Base-by-base conservation (phyloP, 2,113 vertebrate genomes). In the Sitta europaea region DNA sequence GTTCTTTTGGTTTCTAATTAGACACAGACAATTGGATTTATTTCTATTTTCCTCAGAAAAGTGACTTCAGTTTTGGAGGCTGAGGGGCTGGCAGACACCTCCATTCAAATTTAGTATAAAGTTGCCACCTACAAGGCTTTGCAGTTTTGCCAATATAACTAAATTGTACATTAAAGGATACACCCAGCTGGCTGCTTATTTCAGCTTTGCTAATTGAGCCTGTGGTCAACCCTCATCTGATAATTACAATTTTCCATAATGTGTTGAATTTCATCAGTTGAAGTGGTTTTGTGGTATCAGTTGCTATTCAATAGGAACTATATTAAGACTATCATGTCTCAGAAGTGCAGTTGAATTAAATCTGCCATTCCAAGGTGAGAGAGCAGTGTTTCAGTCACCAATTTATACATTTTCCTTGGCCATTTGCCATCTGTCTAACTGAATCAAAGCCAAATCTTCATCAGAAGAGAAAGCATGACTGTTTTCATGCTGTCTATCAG, bases 361-460 rank as follows among this genome's bases (percentile, higher is more conserved):
- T 75, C 66, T 79, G 42, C 57, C 75, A 65, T 89, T 87, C 42
- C 77, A 76, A 95, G 80, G 88, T 92, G 83, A 92, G 86, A 95
- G 71, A 5, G 66, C 47, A 80, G 70, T 42, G 70, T 57, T 92
- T 84, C 9, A 93, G 71, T 47, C 80, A 95, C 65, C 87, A 93
- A 80, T 90, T 63, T 38, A 90, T 35, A 90, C 23, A 57, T 92
- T 95, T 96, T 87, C 83, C 63, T 95, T 96, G 95, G 96, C 83
- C 10, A 16, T 23, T 48, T 92, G 88, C 92, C 94, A 92, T 25
- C 71, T 36, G 40, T 59, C 38, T 57, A 63, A 58, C 29, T 42
- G 75, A 94, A 83, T 42, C 50, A 70, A 82, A 83, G 88, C 77
- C 86, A 84, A 87, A 55, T 36, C 50, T 81, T 90, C 61, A 91